Conservation (phyloP, 2,113 vertebrate genomes). For the Xiphorhynchus elegans region DNA sequence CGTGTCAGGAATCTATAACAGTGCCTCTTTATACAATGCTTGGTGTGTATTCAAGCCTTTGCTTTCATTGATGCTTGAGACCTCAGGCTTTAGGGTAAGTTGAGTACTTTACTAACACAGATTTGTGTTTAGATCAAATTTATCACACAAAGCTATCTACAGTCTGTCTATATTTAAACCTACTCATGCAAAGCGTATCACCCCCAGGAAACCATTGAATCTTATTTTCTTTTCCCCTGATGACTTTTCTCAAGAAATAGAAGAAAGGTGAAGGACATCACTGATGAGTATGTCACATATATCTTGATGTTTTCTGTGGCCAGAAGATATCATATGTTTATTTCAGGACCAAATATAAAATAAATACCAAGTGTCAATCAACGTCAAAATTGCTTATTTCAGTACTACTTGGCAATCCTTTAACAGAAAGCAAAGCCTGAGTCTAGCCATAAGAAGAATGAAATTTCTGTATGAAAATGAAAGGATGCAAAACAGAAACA, state of each 20-base stretch:
- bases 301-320: neutral
- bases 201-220: neutral
- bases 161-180: neutral
- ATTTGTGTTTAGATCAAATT: neutral
- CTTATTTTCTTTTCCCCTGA: neutral
- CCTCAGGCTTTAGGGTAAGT: neutral
- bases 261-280: neutral
- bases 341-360: neutral
- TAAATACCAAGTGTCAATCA: neutral
- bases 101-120: neutral
- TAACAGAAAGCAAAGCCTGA: neutral
- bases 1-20: neutral
- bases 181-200: neutral
- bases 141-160: neutral
- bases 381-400: neutral
- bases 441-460: neutral
- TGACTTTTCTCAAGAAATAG: neutral
- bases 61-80: conserved; percentile 8
- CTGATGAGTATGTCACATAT: neutral
- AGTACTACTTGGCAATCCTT: neutral
- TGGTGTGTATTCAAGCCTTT: conserved; percentile 13
- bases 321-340: neutral
- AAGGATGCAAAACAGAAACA: neutral
- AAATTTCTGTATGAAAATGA: neutral
- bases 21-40: neutral